Conservation (phyloP, 1,140 invertebrate genomes). For the Lordiphosa mommai region DNA sequence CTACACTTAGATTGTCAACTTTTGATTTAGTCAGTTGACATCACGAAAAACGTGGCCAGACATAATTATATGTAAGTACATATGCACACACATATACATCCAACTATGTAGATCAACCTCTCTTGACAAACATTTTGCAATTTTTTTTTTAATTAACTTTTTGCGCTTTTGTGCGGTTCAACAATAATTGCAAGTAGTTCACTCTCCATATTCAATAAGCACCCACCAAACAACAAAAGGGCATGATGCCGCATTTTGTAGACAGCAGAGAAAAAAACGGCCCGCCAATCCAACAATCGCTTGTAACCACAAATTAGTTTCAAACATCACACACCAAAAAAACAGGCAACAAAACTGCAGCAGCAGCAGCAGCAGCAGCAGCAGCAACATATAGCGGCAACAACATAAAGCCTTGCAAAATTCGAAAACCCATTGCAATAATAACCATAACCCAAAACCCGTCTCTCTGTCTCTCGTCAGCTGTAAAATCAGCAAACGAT, state of each 20-base stretch:
- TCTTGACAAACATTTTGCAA: conserved; percentile 7
- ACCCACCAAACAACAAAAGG: conserved; percentile 60
- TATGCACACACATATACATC: background rate
- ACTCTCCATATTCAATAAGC: conserved; percentile 49
- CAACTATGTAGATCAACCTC: conserved; percentile 1
- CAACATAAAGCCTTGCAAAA: conserved; percentile 47
- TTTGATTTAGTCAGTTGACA: conserved; percentile 18
- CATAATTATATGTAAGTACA: conserved; percentile 20
- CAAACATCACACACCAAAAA: conserved; percentile 58
- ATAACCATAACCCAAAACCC: conserved; percentile 35
- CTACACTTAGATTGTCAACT: conserved; percentile 29
- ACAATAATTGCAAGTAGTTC: conserved; percentile 50
- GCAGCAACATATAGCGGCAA: background rate
- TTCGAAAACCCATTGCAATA: conserved; percentile 51
- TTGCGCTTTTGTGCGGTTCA: conserved; percentile 23
- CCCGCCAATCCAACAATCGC: conserved; percentile 28
- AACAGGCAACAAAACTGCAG: conserved; percentile 60
- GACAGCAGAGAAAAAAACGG: conserved; percentile 27
- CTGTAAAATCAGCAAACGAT: conserved; percentile 57
- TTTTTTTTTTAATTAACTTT: conserved; percentile 51
- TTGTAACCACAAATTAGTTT: conserved; percentile 75
- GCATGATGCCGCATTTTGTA: conserved; percentile 68
- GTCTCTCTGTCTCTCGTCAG: conserved; percentile 7
- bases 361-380: conserved; percentile 18
- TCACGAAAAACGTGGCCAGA: conserved; percentile 38